Evolutionary conservation across 2,113 vertebrate genomes (phyloP).

Genomic region (Brevimyrus niger): DNA sequence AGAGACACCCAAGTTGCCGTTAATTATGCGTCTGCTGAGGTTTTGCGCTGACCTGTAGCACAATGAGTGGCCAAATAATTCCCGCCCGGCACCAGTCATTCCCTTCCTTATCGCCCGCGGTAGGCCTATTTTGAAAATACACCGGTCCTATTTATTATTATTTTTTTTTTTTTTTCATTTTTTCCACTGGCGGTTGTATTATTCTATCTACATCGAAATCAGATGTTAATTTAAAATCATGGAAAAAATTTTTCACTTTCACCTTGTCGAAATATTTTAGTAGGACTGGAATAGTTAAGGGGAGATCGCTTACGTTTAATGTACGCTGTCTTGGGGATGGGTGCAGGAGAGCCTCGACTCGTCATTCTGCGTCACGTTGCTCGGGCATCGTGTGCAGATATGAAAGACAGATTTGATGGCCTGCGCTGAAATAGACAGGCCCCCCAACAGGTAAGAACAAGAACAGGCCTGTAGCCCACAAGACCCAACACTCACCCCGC

Average conservation of each 20-base stretch:
- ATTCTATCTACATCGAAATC: not conserved
- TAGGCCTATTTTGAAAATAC: not conserved
- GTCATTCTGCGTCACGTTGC: conserved; percentile 18
- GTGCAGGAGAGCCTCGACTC: conserved; percentile 5
- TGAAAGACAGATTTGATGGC: conserved; percentile 9
- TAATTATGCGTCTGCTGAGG: conserved; percentile 1
- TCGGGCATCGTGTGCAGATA: conserved; percentile 5
- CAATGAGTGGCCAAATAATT: not conserved
- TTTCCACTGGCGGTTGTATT: not conserved
- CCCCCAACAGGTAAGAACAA: conserved; percentile 16
- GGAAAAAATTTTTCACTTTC: not conserved
- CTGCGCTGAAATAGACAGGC: conserved; percentile 6
- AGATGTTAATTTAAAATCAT: not conserved
- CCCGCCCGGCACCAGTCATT: not conserved
- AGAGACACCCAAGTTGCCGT: not conserved
- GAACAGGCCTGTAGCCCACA: not conserved
- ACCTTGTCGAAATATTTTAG: not conserved
- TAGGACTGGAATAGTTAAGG: not conserved
- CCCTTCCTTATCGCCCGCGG: not conserved
- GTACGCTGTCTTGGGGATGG: not conserved
- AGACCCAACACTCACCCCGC: not conserved
- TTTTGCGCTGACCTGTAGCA: not conserved
- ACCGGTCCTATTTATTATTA: not conserved
- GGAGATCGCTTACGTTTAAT: not conserved
- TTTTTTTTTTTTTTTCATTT: too few relatives aligned